A percentile compares a stretch with the other conserved stretches of the same genome.
These are phyloP conservation scores for Adela reaumurella DNA, from an alignment of 2,888 invertebrate genomes.

Conservation along the genomic window DNA sequence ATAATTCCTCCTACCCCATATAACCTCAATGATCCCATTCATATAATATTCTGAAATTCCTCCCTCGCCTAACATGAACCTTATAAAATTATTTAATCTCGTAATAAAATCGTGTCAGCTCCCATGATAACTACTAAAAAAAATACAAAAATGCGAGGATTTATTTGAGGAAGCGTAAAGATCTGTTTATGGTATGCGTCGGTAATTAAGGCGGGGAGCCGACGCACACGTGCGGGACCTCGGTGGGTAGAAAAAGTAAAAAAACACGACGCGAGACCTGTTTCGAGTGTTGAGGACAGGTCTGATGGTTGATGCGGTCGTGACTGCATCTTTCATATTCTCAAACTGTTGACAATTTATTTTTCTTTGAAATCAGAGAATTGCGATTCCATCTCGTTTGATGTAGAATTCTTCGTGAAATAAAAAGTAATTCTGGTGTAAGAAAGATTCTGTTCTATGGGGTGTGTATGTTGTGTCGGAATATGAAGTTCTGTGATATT, in stretches of 20 bases:
- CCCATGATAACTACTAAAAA: conserved; percentile 37
- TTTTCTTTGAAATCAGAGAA: neutral
- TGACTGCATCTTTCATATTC: conserved; percentile 20
- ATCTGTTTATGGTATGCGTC: conserved; percentile 58
- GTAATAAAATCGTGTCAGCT: neutral
- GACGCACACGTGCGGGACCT: conserved; percentile 44
- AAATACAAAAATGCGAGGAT: conserved; percentile 39
- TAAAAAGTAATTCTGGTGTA: no score
- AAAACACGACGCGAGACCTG: conserved; percentile 43
- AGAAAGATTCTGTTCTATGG: no score
- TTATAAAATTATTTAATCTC: neutral
- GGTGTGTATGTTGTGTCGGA: no score
- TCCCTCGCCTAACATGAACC: neutral
- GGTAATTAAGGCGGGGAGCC: conserved; percentile 51
- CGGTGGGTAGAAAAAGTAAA: conserved; percentile 13
- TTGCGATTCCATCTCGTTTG: conserved; percentile 20
- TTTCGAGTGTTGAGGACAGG: conserved; percentile 40
- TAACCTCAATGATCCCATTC: no score
- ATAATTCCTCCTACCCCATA: no score
- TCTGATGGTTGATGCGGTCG: conserved; percentile 42
- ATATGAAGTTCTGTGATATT: no score
- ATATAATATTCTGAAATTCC: no score
- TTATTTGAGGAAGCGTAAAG: conserved; percentile 58
- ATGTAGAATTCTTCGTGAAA: no score
- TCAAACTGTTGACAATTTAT: conserved; percentile 25